These are phyloP conservation scores for Ericerus pela DNA, from an alignment of 1,140 invertebrate genomes.

Conservation along the genomic window DNA sequence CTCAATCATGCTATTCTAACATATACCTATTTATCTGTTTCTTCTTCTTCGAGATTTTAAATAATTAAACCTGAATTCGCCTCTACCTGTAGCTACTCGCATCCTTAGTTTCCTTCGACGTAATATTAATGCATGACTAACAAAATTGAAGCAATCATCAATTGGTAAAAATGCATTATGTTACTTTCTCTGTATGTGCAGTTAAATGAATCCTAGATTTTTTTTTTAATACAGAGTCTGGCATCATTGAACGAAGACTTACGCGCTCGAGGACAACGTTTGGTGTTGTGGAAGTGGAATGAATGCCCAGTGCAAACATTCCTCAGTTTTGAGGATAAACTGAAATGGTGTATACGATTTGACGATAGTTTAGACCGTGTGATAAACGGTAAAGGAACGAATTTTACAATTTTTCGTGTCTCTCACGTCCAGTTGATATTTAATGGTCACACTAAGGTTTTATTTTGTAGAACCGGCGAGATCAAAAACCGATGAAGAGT, in stretches of 20 bases:
- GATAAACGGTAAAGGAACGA: slow-evolving; percentile 19
- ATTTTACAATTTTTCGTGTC: neutral
- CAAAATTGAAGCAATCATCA: no score
- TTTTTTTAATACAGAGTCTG: slow-evolving; percentile 26
- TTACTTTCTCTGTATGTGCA: neutral
- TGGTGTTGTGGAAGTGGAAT: slow-evolving; percentile 31
- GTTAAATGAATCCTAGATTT: slow-evolving; percentile 7
- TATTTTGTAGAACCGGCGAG: neutral
- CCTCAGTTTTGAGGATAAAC: slow-evolving; percentile 20
- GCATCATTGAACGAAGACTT: slow-evolving; percentile 30
- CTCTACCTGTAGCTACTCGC: no score
- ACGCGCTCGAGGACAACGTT: slow-evolving; percentile 26
- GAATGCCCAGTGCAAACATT: slow-evolving; percentile 21
- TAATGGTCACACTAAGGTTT: neutral
- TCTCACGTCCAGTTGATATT: neutral
- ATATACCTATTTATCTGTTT: no score
- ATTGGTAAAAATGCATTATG: no score
- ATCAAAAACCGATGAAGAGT: neutral
- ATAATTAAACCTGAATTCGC: no score
- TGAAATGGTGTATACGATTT: slow-evolving; percentile 19
- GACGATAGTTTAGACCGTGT: slow-evolving; percentile 19
- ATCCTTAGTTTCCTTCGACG: no score
- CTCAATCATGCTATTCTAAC: no score
- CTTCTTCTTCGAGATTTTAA: no score
- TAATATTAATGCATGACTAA: no score